Evolutionary conservation across 2,888 invertebrate genomes (phyloP), one percentile per base, ranked within the genome.

Genomic region (Oscheius sp.): DNA sequence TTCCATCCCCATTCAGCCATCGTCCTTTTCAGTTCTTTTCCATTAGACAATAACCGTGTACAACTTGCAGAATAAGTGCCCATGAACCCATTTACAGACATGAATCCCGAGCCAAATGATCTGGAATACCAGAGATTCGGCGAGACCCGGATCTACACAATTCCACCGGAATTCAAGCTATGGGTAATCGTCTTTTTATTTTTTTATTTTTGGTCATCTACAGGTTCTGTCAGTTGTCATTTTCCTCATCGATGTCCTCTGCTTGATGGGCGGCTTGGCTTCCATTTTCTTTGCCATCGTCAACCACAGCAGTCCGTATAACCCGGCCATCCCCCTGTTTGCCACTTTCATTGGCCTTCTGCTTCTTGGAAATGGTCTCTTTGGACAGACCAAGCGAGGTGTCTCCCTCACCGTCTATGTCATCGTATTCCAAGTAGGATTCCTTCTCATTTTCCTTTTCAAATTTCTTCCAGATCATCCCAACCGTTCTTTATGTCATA

Each of bases 351-450:
- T 49, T 21, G 49, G 49, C 21, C 16, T 49, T 13, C 16, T 49
- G 3, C 49, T 55, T 21, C 55, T 55, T 2, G 55, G 55, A 49
- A 61, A 61, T 43, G 61, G 61, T 12, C 61, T 61, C n/a, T 61
- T 61, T 21, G 61, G 61, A 43, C 6, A 61, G 21, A n/a, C 13
- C 7, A 18, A 18, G 6, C 41, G 45, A 13, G 23, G 23, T 18
- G n/a, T 18, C 18, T 61, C 43, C 61, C 18, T 61, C 43, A 61
- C 21, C 13, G 6, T 61, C 61, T 61, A 61, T 43, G 43, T 61
- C 41, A 18, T 16, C 43, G 5, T 43, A 18, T 61, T 61, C 25
- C 21, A 61, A 43, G 61, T 61, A 43, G 7, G 6, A 13, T 23
- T 18, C 25, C 9, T 9, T 35, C 35, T 21, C 13, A 3, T 55